Evolutionary conservation across 2,888 invertebrate species (phyloP).

Genomic region (Drosophila austrosaltans): DNA sequence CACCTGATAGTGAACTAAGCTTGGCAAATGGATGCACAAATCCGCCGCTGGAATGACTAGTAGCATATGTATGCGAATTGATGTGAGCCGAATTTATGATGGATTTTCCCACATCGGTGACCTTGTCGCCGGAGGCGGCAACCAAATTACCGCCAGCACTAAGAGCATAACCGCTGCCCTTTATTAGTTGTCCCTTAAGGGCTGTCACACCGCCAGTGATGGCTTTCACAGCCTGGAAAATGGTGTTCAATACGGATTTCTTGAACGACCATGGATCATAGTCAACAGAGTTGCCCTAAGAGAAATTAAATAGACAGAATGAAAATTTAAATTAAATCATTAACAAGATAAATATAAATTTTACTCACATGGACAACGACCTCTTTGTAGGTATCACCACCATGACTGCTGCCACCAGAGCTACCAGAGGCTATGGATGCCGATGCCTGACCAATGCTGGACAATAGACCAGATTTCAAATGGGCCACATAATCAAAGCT

Average conservation of each 20-base stretch:
- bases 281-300: constrained; percentile 81
- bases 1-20: constrained; percentile 80
- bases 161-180: constrained; percentile 90
- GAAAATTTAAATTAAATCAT: not conserved
- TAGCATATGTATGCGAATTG: constrained; percentile 83
- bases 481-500: constrained; percentile 82
- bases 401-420: constrained; percentile 80
- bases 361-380: constrained; percentile 74
- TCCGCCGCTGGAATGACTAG: constrained; percentile 62
- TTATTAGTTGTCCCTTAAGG: constrained; percentile 93
- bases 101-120: constrained; percentile 91
- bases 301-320: no score
- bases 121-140: constrained; percentile 90
- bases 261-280: constrained; percentile 91
- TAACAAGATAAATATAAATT: not conserved
- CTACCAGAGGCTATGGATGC: constrained; percentile 83
- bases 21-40: constrained; percentile 80
- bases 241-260: constrained; percentile 91
- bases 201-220: constrained; percentile 94
- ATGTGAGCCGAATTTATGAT: constrained; percentile 90
- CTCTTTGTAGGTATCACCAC: constrained; percentile 68
- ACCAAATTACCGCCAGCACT: constrained; percentile 88
- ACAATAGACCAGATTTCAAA: constrained; percentile 80
- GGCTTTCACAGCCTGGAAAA: constrained; percentile 94
- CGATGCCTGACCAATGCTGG: constrained; percentile 82